phyloP scores from a whole-genome alignment of 2,113 vertebrate species.

The Rhinopomastus cyanomelas region DNA sequence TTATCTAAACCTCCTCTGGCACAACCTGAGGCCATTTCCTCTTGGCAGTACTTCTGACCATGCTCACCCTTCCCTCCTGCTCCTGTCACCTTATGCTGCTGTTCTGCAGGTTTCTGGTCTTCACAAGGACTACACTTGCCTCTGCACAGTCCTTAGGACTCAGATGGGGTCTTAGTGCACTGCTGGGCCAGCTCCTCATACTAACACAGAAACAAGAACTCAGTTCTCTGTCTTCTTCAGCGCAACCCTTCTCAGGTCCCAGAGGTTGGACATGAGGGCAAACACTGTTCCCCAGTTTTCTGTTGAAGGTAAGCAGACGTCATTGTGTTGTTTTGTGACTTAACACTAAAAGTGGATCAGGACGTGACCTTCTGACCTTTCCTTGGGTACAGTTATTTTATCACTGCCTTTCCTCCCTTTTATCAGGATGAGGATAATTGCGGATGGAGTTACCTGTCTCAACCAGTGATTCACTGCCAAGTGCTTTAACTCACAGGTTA shows the following conservation, averaged over 20 bases:
- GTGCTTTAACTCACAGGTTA: neutral
- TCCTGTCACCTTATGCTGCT: rapidly evolving
- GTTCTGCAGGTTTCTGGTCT: neutral
- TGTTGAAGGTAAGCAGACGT: neutral
- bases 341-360: neutral
- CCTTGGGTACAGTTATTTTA: neutral
- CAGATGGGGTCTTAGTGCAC: rapidly evolving
- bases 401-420: neutral
- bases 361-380: neutral
- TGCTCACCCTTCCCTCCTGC: rapidly evolving
- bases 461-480: neutral
- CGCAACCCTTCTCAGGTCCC: neutral
- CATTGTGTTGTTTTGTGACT: neutral
- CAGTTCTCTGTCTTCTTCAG: neutral
- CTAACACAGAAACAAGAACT: neutral
- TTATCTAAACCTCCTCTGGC: no score
- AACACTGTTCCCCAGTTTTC: neutral
- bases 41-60: neutral
- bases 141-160: neutral
- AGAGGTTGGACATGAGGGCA: neutral
- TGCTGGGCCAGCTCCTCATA: neutral
- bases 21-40: no score
- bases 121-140: neutral
- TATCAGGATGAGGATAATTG: neutral
- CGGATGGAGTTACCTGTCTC: neutral